phyloP scores from a whole-genome alignment of 2,113 vertebrate species.

The Pao palembangensis region DNA sequence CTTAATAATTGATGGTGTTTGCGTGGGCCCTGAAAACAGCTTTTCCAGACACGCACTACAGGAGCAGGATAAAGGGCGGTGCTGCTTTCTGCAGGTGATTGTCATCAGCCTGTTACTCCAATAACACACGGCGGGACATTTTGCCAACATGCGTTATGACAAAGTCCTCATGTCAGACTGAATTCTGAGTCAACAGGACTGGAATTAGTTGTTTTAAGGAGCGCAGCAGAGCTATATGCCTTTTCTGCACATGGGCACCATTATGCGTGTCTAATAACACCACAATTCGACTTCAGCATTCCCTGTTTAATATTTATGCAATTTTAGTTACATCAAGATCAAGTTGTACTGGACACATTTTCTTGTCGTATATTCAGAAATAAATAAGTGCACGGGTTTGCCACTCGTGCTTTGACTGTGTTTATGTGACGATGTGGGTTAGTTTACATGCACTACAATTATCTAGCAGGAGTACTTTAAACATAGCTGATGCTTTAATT shows the following conservation, averaged over 20 bases:
- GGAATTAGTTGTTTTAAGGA: conserved; percentile 34
- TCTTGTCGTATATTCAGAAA: conserved; percentile 9
- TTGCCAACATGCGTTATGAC: conserved; percentile 53
- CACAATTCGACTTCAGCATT: conserved; percentile 50
- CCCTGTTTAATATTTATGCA: conserved; percentile 28
- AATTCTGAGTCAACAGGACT: conserved; percentile 57
- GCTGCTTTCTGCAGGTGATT: conserved; percentile 62
- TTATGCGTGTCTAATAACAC: conserved; percentile 64
- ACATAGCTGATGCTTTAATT: conserved; percentile 9
- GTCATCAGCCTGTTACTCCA: conserved; percentile 63
- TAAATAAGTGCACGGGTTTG: conserved; percentile 24
- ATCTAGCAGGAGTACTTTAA: conserved; percentile 22
- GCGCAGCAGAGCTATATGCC: conserved; percentile 13
- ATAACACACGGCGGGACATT: conserved; percentile 60
- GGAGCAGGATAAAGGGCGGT: conserved; percentile 62
- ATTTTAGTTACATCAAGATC: conserved; percentile 24
- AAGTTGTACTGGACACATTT: conserved; percentile 11
- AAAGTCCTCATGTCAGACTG: conserved; percentile 58
- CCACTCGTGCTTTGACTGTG: not conserved
- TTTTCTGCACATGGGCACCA: conserved; percentile 27
- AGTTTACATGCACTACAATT: conserved; percentile 10
- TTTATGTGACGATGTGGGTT: conserved; percentile 5
- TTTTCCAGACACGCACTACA: conserved; percentile 74
- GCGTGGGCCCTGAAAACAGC: conserved; percentile 69
- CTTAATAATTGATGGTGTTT: conserved; percentile 79